Conservation (phyloP, 2,113 vertebrate species). For the Pituophis catenifer region DNA sequence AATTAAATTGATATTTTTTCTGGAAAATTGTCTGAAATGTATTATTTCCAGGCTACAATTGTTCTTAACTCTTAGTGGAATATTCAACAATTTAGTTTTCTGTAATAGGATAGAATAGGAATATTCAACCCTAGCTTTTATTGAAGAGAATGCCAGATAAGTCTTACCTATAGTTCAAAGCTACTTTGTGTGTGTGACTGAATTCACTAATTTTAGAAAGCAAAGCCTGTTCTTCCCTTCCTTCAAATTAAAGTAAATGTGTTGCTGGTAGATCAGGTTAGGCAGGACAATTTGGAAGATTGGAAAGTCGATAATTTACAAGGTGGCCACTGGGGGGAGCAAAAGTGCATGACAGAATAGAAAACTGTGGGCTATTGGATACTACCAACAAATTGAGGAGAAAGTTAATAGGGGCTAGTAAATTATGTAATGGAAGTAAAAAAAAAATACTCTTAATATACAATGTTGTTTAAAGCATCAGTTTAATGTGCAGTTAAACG, state of each 20-base stretch:
- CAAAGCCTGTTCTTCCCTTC: conserved; percentile 48
- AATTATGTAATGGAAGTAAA: neutral
- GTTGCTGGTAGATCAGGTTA: neutral
- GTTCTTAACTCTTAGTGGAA: neutral
- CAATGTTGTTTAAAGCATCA: neutral
- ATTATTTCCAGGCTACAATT: neutral
- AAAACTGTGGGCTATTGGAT: neutral
- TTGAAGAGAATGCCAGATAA: neutral
- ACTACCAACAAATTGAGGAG: neutral
- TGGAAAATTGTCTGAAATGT: neutral
- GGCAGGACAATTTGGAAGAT: neutral
- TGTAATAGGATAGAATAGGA: neutral
- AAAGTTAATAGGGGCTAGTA: fast-evolving
- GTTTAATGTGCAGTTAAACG: neutral
- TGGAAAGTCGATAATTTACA: conserved; percentile 25
- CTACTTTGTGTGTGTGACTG: neutral
- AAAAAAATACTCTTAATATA: neutral
- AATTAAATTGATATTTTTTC: neutral
- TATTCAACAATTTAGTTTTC: neutral
- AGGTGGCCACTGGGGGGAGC: conserved; percentile 62
- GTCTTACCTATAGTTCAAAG: neutral
- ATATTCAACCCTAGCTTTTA: neutral
- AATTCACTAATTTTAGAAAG: conserved; percentile 20
- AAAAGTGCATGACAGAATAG: conserved; percentile 48
- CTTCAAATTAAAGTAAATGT: conserved; percentile 38